Evolutionary conservation across 2,113 vertebrate species (phyloP).

Genomic region (Garra rufa): DNA sequence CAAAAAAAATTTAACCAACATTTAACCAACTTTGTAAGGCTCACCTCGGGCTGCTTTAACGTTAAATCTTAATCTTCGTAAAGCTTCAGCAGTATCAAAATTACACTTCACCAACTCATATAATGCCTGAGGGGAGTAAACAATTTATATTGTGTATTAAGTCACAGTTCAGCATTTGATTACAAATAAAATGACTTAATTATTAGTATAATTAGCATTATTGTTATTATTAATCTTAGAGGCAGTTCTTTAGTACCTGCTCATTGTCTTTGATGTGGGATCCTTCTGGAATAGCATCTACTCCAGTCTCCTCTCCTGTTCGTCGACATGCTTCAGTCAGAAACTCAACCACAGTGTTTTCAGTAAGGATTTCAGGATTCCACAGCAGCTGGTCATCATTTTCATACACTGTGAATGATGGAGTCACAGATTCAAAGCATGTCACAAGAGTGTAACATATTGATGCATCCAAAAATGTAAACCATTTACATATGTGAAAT

Average conservation of each 20-base stretch:
- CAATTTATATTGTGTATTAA: conserved; percentile 25
- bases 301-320: conserved; percentile 92
- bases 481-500: neutral
- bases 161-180: neutral
- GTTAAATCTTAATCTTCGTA: conserved; percentile 92
- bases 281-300: conserved; percentile 96
- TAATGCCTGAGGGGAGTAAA: conserved; percentile 80
- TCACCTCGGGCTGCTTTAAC: conserved; percentile 97
- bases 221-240: neutral
- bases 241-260: conserved; percentile 78
- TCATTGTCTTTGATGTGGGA: conserved; percentile 98
- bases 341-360: conserved; percentile 91
- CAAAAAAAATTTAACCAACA: neutral
- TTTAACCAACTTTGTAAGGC: conserved; percentile 22
- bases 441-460: neutral
- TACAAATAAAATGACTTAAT: neutral
- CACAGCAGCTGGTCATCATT: conserved; percentile 97
- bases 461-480: neutral
- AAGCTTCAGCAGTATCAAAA: conserved; percentile 94
- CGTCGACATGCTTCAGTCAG: conserved; percentile 89
- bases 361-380: conserved; percentile 90
- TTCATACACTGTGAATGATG: conserved; percentile 83
- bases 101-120: conserved; percentile 98
- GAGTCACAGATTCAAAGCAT: neutral
- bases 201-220: neutral